A percentile compares a stretch with the other conserved stretches of the same genome.
Conservation (phyloP, 1,140 invertebrate species). For the Drosophila murphyi region DNA sequence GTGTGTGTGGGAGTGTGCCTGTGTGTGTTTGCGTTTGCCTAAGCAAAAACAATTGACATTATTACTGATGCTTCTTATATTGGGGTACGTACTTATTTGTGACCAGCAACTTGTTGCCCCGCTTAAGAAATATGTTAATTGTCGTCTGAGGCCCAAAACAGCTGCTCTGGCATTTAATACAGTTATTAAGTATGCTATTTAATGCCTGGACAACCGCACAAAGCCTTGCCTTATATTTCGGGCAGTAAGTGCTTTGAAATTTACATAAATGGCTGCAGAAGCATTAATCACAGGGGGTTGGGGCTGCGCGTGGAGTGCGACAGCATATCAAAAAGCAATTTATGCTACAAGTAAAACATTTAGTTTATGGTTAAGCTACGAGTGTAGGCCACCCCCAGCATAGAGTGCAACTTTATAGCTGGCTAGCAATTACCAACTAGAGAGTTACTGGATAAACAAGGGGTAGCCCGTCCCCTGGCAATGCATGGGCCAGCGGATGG, state of each 20-base stretch:
- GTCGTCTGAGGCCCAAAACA: slow-evolving; percentile 46
- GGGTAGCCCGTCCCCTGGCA: too few species aligned
- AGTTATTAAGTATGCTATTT: slow-evolving; percentile 67
- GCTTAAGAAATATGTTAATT: slow-evolving; percentile 70
- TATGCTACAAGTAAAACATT: slow-evolving; percentile 72
- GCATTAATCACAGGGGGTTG: slow-evolving; percentile 1
- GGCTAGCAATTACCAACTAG: slow-evolving; percentile 66
- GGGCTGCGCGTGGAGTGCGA: not conserved
- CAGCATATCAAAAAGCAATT: slow-evolving; percentile 51
- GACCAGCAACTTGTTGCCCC: slow-evolving; percentile 65
- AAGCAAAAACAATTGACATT: slow-evolving; percentile 55
- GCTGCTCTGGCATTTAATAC: slow-evolving; percentile 52
- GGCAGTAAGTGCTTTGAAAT: slow-evolving; percentile 62
- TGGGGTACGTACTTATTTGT: not conserved
- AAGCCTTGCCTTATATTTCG: slow-evolving; percentile 45
- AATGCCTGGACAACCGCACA: slow-evolving; percentile 31
- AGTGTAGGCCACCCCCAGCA: not conserved
- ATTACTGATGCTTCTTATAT: slow-evolving; percentile 54
- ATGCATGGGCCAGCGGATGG: too few species aligned
- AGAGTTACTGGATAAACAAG: not conserved
- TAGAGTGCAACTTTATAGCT: slow-evolving; percentile 67
- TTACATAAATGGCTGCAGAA: slow-evolving; percentile 54
- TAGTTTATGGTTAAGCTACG: slow-evolving; percentile 53
- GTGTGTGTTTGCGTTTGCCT: slow-evolving; percentile 45
- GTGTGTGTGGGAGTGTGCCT: slow-evolving; percentile 34